These are phyloP conservation scores for Borostomias antarcticus DNA, from an alignment of 2,797 vertebrate species.

Conservation along the genomic window DNA sequence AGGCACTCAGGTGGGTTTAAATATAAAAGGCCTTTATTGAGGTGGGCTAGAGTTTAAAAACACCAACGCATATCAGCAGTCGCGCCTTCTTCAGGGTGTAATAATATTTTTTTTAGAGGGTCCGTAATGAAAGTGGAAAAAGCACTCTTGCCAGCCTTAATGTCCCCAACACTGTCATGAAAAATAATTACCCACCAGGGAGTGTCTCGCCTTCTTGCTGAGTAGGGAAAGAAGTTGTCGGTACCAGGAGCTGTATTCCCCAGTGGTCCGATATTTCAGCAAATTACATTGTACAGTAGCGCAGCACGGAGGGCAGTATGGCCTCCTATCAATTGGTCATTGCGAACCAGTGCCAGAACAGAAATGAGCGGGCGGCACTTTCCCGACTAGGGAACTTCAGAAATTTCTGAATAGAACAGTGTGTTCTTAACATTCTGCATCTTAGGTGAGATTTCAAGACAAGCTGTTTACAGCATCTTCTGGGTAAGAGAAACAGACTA, in stretches of 20 bases:
- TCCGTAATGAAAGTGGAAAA: not conserved
- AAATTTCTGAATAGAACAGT: not conserved
- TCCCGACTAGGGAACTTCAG: not conserved
- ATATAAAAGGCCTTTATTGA: no score
- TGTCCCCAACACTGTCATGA: not conserved
- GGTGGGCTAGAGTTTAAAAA: no score
- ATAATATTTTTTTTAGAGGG: no score
- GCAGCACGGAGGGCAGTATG: not conserved
- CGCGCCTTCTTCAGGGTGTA: no score
- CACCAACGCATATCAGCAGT: no score
- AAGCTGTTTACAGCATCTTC: not conserved
- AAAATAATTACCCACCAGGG: conserved; percentile 1
- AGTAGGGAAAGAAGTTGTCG: not conserved
- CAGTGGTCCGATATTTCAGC: not conserved
- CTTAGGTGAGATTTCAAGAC: not conserved
- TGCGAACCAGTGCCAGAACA: not conserved
- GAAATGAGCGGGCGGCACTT: not conserved
- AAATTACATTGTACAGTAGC: not conserved
- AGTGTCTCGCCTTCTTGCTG: not conserved
- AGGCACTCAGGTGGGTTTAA: no score
- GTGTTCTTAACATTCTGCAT: not conserved
- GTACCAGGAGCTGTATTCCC: not conserved
- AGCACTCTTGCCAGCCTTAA: not conserved
- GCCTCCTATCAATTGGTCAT: not conserved
- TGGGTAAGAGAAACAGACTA: not conserved